Percentiles rank a stretch among this genome's conserved stretches.
Evolutionary conservation across 2,888 invertebrate species (phyloP).

Genomic region (Aromia moschata): DNA sequence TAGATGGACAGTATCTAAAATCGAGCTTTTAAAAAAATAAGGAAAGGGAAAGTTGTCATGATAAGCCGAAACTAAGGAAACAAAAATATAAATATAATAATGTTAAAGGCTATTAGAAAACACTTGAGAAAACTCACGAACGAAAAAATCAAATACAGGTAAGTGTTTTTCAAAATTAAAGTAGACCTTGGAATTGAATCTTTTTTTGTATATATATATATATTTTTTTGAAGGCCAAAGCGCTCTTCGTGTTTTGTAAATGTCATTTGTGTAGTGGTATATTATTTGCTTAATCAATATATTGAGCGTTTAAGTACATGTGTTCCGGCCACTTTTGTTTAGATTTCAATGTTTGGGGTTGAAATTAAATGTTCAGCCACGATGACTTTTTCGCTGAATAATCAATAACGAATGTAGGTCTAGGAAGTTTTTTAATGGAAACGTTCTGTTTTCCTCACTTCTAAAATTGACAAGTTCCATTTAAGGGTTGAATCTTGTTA

Average conservation of each 20-base stretch:
- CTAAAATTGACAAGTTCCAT: too few species aligned
- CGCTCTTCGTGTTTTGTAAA: background rate
- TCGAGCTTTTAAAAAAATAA: background rate
- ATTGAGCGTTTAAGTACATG: conserved; percentile 28
- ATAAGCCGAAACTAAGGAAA: conserved; percentile 1
- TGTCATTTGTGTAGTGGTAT: conserved; percentile 26
- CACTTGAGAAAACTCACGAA: conserved; percentile 24
- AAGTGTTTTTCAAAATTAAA: conserved; percentile 16
- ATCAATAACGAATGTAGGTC: conserved; percentile 11
- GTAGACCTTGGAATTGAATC: background rate
- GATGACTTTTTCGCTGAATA: conserved; percentile 1
- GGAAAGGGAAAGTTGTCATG: background rate
- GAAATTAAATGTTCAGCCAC: conserved; percentile 3
- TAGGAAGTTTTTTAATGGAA: background rate
- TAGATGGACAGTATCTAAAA: too few species aligned
- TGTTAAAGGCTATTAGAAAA: conserved; percentile 25
- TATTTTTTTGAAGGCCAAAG: background rate
- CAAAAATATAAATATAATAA: conserved; percentile 27
- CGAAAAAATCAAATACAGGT: conserved; percentile 31
- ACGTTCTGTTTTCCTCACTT: too few species aligned
- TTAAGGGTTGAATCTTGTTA: too few species aligned
- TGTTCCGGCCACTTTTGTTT: conserved; percentile 15
- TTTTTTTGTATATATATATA: too few species aligned
- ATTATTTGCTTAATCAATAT: conserved; percentile 35
- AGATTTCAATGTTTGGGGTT: conserved; percentile 1